A percentile compares a stretch with the other conserved stretches of the same genome.
phyloP scores from a whole-genome alignment of 1,140 invertebrate genomes.

The Magallana angulata region DNA sequence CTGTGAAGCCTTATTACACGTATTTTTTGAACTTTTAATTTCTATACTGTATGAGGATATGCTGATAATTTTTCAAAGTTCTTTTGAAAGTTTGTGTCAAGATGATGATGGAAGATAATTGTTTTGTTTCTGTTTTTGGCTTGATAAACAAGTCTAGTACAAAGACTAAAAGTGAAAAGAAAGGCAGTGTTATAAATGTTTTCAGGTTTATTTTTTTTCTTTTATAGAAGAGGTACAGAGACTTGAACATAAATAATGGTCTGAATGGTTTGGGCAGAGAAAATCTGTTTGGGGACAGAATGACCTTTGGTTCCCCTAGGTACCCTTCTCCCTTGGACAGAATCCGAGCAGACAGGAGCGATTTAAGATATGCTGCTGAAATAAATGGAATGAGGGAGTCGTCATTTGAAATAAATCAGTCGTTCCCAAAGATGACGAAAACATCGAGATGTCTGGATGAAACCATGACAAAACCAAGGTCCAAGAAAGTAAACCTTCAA shows the following conservation, averaged over 20 bases:
- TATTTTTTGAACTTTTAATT: too few species aligned
- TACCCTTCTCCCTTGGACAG: conserved; percentile 72
- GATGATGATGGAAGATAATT: too few species aligned
- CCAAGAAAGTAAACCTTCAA: not conserved
- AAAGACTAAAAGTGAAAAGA: too few species aligned
- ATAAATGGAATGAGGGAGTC: conserved; percentile 60
- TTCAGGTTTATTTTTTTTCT: not conserved
- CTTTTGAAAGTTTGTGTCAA: too few species aligned
- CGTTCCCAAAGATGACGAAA: conserved; percentile 70
- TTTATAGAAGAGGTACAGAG: conserved; percentile 13
- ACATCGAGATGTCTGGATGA: conserved; percentile 49
- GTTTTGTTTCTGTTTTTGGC: too few species aligned
- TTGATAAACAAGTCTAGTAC: too few species aligned
- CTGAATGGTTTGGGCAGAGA: not conserved
- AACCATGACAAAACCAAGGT: conserved; percentile 55
- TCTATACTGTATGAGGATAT: too few species aligned
- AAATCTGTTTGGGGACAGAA: conserved; percentile 38
- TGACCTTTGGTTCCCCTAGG: conserved; percentile 68
- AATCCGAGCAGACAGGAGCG: conserved; percentile 65
- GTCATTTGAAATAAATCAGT: conserved; percentile 77
- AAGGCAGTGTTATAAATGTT: not conserved
- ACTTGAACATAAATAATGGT: conserved; percentile 29
- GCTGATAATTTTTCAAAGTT: too few species aligned
- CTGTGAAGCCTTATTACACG: too few species aligned
- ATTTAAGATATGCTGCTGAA: conserved; percentile 71